A percentile compares a stretch with the other conserved stretches of the same genome.
These are phyloP conservation scores for Solen grandis DNA, from an alignment of 1,140 invertebrate species.

Conservation along the genomic window DNA sequence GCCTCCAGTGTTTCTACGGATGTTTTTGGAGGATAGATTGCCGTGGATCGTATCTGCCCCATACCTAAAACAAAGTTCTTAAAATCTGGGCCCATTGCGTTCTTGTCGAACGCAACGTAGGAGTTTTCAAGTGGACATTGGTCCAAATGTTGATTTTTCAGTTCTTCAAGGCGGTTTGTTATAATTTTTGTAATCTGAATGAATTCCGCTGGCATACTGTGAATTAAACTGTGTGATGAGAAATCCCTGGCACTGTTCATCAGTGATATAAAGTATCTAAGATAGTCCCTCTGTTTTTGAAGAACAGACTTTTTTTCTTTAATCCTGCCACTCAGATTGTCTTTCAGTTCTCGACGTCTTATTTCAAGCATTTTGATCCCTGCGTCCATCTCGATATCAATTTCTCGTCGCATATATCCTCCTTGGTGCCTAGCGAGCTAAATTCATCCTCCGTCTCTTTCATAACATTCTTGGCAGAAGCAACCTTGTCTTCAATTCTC, in stretches of 20 bases:
- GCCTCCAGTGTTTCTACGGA: slow-evolving; percentile 61
- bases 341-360: slow-evolving; percentile 43
- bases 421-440: slow-evolving; percentile 18
- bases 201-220: slow-evolving; percentile 59
- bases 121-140: slow-evolving; percentile 60
- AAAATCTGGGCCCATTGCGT: slow-evolving; percentile 56
- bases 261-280: slow-evolving; percentile 51
- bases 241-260: slow-evolving; percentile 59
- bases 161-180: slow-evolving; percentile 32
- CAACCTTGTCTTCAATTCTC: slow-evolving; percentile 48
- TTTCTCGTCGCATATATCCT: slow-evolving; percentile 47
- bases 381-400: slow-evolving; percentile 57
- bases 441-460: slow-evolving; percentile 50
- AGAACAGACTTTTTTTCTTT: slow-evolving; percentile 53
- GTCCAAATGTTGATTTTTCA: slow-evolving; percentile 56
- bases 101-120: slow-evolving; percentile 59
- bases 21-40: slow-evolving; percentile 62
- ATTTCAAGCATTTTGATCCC: slow-evolving; percentile 54
- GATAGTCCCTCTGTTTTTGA: slow-evolving; percentile 49
- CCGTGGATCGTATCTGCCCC: slow-evolving; percentile 60
- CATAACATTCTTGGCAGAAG: slow-evolving; percentile 50
- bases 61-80: slow-evolving; percentile 56
- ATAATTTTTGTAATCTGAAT: slow-evolving; percentile 52
- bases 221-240: slow-evolving; percentile 52
- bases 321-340: slow-evolving; percentile 38